Base-by-base conservation (phyloP, 2,797 vertebrate species). In the Pelochelys cantorii region DNA sequence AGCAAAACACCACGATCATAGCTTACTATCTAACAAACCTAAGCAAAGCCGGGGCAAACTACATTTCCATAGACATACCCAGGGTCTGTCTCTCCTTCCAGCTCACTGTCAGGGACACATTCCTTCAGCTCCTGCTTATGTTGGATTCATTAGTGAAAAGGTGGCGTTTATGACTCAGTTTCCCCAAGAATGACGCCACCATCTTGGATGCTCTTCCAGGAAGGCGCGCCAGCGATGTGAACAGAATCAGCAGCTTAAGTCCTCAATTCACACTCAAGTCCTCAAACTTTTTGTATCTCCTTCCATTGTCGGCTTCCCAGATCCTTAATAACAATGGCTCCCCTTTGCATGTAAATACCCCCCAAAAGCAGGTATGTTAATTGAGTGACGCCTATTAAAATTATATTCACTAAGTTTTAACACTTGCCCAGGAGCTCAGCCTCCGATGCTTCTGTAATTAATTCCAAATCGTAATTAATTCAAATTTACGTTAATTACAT, bases 401-500 rank as follows among this genome's bases (percentile, higher is more conserved):
- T 87, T 93, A 95, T 97, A 96, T 97, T 98, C 97, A 97, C 95
- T 91, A 93, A 93, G 90, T 94, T 97, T 97, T 97, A 97, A 97
- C 96, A 94, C 97, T 97, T 97, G 86, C 95, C 75, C 86, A 90
- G 94, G 89, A 95, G 96, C 1, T 2, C 88, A 82, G 90, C 77
- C 95, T 97, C 95, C 90, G 91, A 11, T 90, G 92, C 96, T 95
- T 48, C 68, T 56, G 81, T 97, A 96, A 97, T 98, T 98, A 97
- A 98, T 98, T 97, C 96, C 91, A 89, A 96, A 48, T 95, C 71
- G 79, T 98, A 97, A 98, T 98, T 98, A 98, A 98, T 98, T 98
- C 96, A 96, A 97, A 98, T 98, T 97, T 98, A 96, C 97, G 95
- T 97, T 98, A 97, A 98, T 98, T 98, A 97, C 97, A 98, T 98